Evolutionary conservation across 2,113 vertebrate species (phyloP), one percentile per base, ranked within the genome.

Genomic region (Gallinago undulata): DNA sequence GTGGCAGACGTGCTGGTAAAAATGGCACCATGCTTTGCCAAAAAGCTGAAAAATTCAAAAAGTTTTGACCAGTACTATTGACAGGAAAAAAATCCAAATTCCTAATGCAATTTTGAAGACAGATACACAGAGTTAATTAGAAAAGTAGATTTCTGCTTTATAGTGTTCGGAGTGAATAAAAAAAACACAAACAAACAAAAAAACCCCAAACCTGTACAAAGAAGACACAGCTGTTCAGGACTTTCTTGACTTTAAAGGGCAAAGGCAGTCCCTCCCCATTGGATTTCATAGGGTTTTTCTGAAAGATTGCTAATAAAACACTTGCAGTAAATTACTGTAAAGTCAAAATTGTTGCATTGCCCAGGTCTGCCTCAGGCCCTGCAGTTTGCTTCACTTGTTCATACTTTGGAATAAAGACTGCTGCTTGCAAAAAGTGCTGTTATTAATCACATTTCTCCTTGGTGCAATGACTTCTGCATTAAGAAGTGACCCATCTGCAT

Each of bases 361-460:
- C 66, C 77, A 91, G 55, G 72, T 25, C 60, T 81, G 68, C 57
- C 85, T 92, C 73, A 55, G 90, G 80, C 53, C 22, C 41, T 89
- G 85, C 10, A 30, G 37, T 81, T 84, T 83, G 35, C 31, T 94
- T 91, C 41, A 84, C 50, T 94, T 92, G 18, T 89, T 96, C 62
- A 56, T 84, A 28, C 28, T 87, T 89, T 82, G 84, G 90, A 89
- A 84, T 84, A 86, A 89, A 95, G 66, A 60, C 4, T n/a, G 37
- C 19, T 92, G 23, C 76, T 76, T 76, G 57, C 81, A 73, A 50
- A 87, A 92, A 87, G 13, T 81, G 33, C 41, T 91, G 24, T 69
- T 82, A 73, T 83, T 89, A 87, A 82, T 33, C 10, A 33, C 10
- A 3, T 68, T 87, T 87, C 31, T 84, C 23, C 37, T 25, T 80